These are phyloP conservation scores for Noctilio leporinus DNA, from an alignment of 2,113 vertebrate species.

Conservation along the genomic window DNA sequence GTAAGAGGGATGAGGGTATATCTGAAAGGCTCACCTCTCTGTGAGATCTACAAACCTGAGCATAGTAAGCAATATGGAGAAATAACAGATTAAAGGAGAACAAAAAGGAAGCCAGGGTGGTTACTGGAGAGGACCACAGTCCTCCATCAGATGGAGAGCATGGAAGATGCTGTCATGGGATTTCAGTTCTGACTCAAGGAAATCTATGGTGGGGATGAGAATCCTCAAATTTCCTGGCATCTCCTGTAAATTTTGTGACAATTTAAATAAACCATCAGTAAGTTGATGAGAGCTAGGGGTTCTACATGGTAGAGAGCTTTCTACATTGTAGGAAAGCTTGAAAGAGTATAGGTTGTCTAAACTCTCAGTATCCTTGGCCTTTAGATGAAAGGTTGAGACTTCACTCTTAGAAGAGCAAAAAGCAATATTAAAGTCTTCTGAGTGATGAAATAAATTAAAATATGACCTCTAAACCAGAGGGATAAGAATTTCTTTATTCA, in stretches of 20 bases:
- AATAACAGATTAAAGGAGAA: neutral
- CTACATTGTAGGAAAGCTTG: neutral
- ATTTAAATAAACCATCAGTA: neutral
- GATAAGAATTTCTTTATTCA: neutral
- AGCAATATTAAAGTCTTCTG: neutral
- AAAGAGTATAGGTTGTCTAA: neutral
- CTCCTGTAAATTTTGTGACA: neutral
- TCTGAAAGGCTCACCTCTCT: neutral
- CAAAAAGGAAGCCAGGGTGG: neutral
- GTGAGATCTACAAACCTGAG: neutral
- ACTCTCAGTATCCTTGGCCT: conserved; percentile 6
- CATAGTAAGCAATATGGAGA: neutral
- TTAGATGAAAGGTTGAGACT: neutral
- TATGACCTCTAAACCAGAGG: neutral
- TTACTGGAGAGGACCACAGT: neutral
- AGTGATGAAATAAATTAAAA: neutral
- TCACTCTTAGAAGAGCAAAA: neutral
- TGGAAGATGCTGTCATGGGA: neutral
- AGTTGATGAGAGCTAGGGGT: neutral
- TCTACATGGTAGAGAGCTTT: neutral
- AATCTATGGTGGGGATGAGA: neutral
- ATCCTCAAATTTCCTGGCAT: neutral
- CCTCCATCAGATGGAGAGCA: neutral
- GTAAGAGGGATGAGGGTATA: neutral
- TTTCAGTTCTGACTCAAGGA: neutral